phyloP scores from a whole-genome alignment of 2,113 vertebrate species.

The Ibidorhyncha struthersii region DNA sequence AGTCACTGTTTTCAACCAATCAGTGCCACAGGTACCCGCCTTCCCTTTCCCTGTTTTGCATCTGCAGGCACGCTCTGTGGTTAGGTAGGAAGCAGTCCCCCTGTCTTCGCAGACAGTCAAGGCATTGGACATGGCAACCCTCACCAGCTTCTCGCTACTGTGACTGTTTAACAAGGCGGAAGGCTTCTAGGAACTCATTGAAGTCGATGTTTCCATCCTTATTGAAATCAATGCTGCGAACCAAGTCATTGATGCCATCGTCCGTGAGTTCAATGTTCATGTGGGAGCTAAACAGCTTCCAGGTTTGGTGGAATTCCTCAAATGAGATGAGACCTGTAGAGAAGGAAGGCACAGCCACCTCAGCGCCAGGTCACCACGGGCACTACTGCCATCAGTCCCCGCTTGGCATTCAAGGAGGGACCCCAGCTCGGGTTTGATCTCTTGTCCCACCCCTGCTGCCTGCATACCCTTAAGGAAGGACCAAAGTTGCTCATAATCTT shows the following conservation, averaged over 20 bases:
- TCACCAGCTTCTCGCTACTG: not conserved
- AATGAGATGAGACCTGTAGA: conserved; percentile 87
- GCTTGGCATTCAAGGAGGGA: not conserved
- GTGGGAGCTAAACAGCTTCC: conserved; percentile 91
- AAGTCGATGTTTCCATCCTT: conserved; percentile 95
- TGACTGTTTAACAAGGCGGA: conserved; percentile 84
- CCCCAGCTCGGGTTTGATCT: not conserved
- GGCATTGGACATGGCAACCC: not conserved
- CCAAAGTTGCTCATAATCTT: not conserved
- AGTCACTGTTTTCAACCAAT: fast-evolving
- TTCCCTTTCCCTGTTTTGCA: not conserved
- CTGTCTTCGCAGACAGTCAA: not conserved
- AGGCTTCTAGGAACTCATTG: conserved; percentile 96
- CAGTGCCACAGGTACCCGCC: not conserved
- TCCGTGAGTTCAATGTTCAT: conserved; percentile 84
- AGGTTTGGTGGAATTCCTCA: conserved; percentile 91
- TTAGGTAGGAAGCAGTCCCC: not conserved
- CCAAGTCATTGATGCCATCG: conserved; percentile 82
- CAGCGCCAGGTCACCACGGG: fast-evolving
- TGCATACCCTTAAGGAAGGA: not conserved
- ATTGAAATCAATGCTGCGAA: conserved; percentile 93
- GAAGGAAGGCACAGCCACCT: not conserved
- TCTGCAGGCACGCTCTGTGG: not conserved
- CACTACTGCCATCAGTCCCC: not conserved
- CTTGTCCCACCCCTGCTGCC: not conserved